phyloP scores from a whole-genome alignment of 1,140 invertebrate genomes.

The Caerostris darwini region DNA sequence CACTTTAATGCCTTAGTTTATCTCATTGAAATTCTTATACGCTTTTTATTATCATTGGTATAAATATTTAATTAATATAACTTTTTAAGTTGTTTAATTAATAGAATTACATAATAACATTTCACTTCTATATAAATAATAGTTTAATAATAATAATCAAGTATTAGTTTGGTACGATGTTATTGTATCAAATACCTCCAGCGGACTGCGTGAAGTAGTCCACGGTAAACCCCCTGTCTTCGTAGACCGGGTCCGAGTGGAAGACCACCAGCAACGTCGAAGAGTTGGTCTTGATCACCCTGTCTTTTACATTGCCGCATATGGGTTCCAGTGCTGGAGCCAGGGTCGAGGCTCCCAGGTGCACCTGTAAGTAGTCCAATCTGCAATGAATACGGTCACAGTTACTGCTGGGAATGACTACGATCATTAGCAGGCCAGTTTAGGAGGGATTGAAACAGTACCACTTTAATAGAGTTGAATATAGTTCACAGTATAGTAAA shows the following conservation, averaged over 20 bases:
- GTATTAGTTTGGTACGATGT: no score
- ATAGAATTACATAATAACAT: no score
- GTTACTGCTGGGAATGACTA: neutral
- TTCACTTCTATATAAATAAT: no score
- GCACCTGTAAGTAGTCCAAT: conserved; percentile 75
- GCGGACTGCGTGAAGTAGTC: conserved; percentile 72
- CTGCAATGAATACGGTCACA: conserved; percentile 39
- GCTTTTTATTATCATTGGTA: no score
- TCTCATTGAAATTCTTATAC: no score
- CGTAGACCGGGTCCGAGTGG: conserved; percentile 77
- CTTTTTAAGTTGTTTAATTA: no score
- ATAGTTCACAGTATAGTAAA: no score
- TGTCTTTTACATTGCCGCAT: conserved; percentile 76
- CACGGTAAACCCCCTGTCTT: conserved; percentile 78
- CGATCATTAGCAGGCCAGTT: neutral
- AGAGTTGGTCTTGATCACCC: conserved; percentile 75
- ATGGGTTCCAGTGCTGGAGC: conserved; percentile 65
- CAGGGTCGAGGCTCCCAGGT: conserved; percentile 41
- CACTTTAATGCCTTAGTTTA: no score
- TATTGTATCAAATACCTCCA: conserved; percentile 59
- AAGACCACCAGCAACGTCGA: conserved; percentile 75
- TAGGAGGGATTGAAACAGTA: neutral
- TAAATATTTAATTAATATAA: no score
- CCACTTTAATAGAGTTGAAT: no score
- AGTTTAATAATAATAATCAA: no score